Conservation (phyloP, 2,113 vertebrate genomes). For the Ailurus styani region DNA sequence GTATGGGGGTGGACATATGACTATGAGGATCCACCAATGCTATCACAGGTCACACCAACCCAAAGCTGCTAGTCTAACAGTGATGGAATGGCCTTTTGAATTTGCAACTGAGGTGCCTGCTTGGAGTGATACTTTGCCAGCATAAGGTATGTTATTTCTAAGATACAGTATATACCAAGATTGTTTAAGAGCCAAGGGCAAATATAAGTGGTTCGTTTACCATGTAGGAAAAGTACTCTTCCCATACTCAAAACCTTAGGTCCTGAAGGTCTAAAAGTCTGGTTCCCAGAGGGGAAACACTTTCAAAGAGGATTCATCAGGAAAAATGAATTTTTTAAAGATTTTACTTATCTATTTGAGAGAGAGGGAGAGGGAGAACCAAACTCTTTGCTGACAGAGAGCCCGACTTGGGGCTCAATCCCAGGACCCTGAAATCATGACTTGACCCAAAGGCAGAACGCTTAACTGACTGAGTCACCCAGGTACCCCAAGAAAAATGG, state of each 20-base stretch:
- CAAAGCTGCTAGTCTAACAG: not conserved
- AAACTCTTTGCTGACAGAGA: not conserved
- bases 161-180: not conserved
- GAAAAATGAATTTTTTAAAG: not conserved
- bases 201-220: not conserved
- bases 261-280: not conserved
- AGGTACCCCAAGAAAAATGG: not conserved
- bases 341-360: not conserved
- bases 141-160: not conserved
- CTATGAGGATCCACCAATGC: not conserved
- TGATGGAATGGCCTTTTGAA: not conserved
- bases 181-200: not conserved
- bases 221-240: not conserved
- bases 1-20: not conserved
- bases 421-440: not conserved
- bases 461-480: not conserved
- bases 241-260: not conserved
- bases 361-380: not conserved
- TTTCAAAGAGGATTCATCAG: not conserved
- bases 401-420: not conserved
- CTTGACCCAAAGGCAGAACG: not conserved
- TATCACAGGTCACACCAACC: not conserved
- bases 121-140: not conserved
- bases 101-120: not conserved
- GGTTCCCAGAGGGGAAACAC: not conserved